These are phyloP conservation scores for Solenopsis fugax DNA, from an alignment of 1,140 invertebrate genomes.

Conservation along the genomic window DNA sequence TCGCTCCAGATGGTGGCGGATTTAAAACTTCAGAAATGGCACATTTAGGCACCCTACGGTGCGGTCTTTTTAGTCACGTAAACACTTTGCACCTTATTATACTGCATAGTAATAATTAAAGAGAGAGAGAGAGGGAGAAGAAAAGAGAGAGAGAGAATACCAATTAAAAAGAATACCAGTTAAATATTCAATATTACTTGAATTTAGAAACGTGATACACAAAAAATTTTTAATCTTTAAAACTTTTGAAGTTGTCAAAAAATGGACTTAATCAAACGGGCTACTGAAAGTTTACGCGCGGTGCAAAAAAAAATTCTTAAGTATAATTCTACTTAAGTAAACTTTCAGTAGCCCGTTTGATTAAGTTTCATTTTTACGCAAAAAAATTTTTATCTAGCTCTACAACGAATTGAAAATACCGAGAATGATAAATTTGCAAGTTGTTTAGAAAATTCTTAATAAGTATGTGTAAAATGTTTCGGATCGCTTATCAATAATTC, in stretches of 20 bases:
- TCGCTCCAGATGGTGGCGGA: neutral
- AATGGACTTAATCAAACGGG: neutral
- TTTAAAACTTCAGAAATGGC: constrained; percentile 36
- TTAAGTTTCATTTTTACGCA: no score
- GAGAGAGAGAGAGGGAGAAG: no score
- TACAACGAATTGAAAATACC: constrained; percentile 1
- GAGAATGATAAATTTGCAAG: neutral
- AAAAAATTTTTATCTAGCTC: neutral
- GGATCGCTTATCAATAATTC: neutral
- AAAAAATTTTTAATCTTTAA: no score
- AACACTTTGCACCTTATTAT: neutral
- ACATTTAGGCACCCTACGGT: neutral
- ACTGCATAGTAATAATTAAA: constrained; percentile 6
- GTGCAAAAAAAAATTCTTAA: no score
- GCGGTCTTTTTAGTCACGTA: neutral
- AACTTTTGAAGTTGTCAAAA: no score
- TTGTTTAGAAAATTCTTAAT: constrained; percentile 1
- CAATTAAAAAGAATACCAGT: no score
- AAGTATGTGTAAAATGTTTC: neutral
- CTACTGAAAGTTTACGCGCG: no score
- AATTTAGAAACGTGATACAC: neutral
- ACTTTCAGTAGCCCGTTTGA: no score
- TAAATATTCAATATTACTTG: neutral
- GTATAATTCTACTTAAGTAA: no score
- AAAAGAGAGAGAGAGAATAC: no score